A percentile compares a stretch with the other conserved stretches of the same genome.
phyloP scores from a whole-genome alignment of 2,113 vertebrate species.

The Myotis lucifugus region DNA sequence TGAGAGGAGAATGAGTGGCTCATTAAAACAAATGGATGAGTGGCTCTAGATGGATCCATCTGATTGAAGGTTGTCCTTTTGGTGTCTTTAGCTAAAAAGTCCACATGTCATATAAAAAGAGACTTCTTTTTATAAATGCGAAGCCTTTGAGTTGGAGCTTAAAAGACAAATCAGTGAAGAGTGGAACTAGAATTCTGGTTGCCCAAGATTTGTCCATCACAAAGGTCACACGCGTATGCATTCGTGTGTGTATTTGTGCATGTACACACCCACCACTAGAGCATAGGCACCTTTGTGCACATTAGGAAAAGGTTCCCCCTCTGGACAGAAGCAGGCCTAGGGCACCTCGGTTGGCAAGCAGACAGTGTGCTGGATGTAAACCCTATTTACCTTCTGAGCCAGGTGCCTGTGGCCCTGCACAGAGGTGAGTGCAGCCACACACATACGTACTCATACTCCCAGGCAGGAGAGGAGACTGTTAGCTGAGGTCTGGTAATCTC shows the following conservation, averaged over 20 bases:
- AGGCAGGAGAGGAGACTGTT: not conserved
- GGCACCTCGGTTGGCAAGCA: not conserved
- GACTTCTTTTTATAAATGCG: not conserved
- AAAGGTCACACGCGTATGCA: not conserved
- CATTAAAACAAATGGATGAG: not conserved
- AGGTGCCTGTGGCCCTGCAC: not conserved
- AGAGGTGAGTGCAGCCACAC: not conserved
- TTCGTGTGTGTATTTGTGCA: not conserved
- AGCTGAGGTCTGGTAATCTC: not conserved
- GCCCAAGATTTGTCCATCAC: not conserved
- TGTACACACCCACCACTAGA: fast-evolving
- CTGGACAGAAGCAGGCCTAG: not conserved
- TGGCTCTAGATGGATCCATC: not conserved
- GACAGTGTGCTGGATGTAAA: not conserved
- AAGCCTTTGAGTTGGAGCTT: not conserved
- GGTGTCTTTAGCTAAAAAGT: not conserved
- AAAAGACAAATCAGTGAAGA: not conserved
- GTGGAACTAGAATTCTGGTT: not conserved
- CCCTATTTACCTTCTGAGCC: not conserved
- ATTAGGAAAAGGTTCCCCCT: not conserved
- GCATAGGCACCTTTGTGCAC: not conserved
- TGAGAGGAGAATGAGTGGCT: not conserved
- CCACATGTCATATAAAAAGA: not conserved
- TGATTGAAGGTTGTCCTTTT: not conserved
- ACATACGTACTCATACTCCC: no score